A percentile compares a stretch with the other conserved stretches of the same genome.
Conservation (phyloP, 2,113 vertebrate species). For the Nannospalax galili region DNA sequence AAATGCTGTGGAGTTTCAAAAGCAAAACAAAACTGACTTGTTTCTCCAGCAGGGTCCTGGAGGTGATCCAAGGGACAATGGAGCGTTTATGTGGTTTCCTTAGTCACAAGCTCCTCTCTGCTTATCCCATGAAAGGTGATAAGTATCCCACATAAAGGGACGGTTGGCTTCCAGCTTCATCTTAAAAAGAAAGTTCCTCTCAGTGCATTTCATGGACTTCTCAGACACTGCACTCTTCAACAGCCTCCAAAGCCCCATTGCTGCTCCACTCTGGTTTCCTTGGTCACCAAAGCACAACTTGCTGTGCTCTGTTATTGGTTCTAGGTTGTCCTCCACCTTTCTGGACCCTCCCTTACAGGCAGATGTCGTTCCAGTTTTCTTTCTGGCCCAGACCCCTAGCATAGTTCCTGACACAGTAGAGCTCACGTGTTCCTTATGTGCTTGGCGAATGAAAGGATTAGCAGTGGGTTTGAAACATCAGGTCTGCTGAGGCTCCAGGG, state of each 20-base stretch:
- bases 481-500: background rate
- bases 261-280: background rate
- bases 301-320: background rate
- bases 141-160: background rate
- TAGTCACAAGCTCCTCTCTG: background rate
- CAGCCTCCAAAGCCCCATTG: background rate
- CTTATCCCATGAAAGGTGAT: background rate
- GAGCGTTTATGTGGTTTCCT: background rate
- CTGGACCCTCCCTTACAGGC: background rate
- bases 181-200: background rate
- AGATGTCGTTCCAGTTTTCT: background rate
- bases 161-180: background rate
- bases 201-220: background rate
- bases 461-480: background rate
- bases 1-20: background rate
- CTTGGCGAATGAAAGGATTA: background rate
- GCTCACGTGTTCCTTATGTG: background rate
- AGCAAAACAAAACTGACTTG: background rate
- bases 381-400: background rate
- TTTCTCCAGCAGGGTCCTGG: background rate
- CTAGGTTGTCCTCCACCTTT: background rate
- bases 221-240: background rate
- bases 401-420: background rate
- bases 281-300: background rate
- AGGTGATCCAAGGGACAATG: background rate